Conservation (phyloP, 2,888 invertebrate species). For the Pelosia muscerda region DNA sequence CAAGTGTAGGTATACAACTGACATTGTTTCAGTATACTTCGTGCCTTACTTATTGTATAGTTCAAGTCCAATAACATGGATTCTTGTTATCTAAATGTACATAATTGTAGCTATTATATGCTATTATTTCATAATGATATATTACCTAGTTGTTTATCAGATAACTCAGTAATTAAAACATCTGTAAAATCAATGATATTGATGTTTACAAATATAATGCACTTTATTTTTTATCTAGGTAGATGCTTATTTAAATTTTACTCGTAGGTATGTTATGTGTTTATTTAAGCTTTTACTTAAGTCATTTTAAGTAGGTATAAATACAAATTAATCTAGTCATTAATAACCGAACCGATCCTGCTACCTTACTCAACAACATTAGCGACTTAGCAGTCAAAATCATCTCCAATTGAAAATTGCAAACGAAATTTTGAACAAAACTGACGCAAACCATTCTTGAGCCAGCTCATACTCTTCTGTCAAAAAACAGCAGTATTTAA, state of each 20-base stretch:
- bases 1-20: conserved; percentile 72
- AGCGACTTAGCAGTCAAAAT: too few species aligned
- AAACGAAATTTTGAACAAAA: too few species aligned
- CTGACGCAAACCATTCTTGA: too few species aligned
- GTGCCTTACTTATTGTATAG: conserved; percentile 48
- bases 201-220: neutral
- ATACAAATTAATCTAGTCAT: too few species aligned
- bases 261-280: neutral
- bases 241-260: neutral
- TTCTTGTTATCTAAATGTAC: conserved; percentile 9
- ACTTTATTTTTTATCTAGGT: neutral
- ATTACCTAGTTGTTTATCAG: neutral
- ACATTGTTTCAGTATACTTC: conserved; percentile 60
- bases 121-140: conserved; percentile 3
- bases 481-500: too few species aligned
- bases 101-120: conserved; percentile 1
- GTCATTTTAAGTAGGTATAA: too few species aligned
- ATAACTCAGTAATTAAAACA: neutral
- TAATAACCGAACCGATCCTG: too few species aligned
- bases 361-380: too few species aligned
- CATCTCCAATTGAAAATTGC: too few species aligned
- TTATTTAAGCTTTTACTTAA: too few species aligned
- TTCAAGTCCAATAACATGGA: conserved; percentile 50
- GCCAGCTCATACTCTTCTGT: too few species aligned
- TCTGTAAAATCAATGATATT: neutral